Evolutionary conservation across 2,888 invertebrate genomes (phyloP).

Genomic region (Elegia similella): DNA sequence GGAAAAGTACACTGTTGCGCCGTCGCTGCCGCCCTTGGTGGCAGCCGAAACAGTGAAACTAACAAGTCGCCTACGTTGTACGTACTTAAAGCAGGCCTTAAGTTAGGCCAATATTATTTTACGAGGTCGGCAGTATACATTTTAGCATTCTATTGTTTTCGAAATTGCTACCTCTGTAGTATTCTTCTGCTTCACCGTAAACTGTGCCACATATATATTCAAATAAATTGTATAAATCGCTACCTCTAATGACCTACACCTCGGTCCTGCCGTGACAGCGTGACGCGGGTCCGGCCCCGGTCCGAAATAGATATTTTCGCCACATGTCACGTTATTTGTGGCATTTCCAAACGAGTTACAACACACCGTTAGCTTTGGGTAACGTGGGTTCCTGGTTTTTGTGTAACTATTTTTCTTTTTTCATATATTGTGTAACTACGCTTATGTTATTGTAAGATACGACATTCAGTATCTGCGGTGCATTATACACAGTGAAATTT

Average conservation of each 20-base stretch:
- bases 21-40: no score
- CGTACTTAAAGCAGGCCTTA: no score
- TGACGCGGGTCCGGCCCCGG: conserved; percentile 72
- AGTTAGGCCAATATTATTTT: no score
- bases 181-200: no score
- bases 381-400: conserved; percentile 19
- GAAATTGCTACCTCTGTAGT: no score
- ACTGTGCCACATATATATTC: background rate
- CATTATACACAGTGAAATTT: no score
- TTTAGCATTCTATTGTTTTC: no score
- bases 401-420: conserved; percentile 14
- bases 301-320: conserved; percentile 75
- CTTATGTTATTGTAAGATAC: background rate
- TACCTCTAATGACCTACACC: conserved; percentile 30
- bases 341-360: conserved; percentile 49
- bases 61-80: no score
- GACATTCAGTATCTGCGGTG: no score
- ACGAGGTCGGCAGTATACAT: no score
- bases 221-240: conserved; percentile 20
- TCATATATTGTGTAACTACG: background rate
- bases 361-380: conserved; percentile 20
- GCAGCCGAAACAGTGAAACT: no score
- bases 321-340: conserved; percentile 59
- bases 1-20: no score
- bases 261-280: conserved; percentile 56